Evolutionary conservation across 2,797 vertebrate species (phyloP), one percentile per base, ranked within the genome.

Genomic region (Rhinichthys osculus): DNA sequence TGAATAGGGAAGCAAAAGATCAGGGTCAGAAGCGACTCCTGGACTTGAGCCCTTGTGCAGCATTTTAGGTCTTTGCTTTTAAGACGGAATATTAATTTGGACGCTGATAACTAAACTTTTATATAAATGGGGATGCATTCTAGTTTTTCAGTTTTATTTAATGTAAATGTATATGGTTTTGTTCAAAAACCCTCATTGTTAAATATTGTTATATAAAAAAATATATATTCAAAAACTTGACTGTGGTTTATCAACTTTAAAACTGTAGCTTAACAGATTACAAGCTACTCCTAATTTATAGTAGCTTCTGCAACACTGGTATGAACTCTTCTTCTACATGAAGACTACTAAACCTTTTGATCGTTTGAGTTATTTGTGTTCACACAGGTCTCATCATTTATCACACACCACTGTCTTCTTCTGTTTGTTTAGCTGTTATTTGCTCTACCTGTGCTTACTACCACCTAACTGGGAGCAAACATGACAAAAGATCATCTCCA

Each of bases 361-460:
- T 86, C 77, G 74, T 82, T 52, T 4, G 40, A 84, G 82, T 88
- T 80, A 47, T 76, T 86, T 82, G 73, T 89, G 84, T 86, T 88
- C 83, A 88, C 84, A 85, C 87, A 86, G 69, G 86, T 87, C 87
- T 87, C 89, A 89, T 90, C 97, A 96, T 98, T 96, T 96, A 96
- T 98, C 97, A 97, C 95, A 90, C 90, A 93, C 92, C 92, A 94
- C 96, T 94, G 96, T 97, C 96, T 96, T 94, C 96, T 96, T 83
- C 93, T 95, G 97, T 97, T 97, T 97, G 96, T 94, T 96, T 94
- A 96, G 95, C 95, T 94, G 94, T 89, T 97, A 94, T 97, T 97
- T 97, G 95, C 95, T 96, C 78, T 86, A 84, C 84, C 86, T 88
- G 87, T 35, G 50, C 77, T 84, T 88, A 82, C 83, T 62, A 86